Evolutionary conservation across 2,888 invertebrate genomes (phyloP), one percentile per base, ranked within the genome.

Genomic region (Hydraecia micacea): DNA sequence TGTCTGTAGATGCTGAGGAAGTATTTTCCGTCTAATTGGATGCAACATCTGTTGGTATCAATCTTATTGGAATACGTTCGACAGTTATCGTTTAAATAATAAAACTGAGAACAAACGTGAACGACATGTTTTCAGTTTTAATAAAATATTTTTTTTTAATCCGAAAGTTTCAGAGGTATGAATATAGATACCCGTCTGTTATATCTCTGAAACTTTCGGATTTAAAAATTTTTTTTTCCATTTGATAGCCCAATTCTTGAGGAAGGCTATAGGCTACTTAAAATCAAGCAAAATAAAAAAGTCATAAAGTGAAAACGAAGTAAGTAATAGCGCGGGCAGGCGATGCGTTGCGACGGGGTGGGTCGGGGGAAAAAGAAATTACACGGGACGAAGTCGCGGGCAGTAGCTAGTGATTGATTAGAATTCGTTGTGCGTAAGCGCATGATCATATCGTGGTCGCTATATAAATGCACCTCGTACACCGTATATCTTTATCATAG

Each of bases 1-100:
- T 55, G 42, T 42, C 46, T 46, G 28, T 49, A 18, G 28, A 21
- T 39, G 11, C 15, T 72, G 36, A 15, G 15, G 49, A 42, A 62
- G 42, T 62, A 52, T 71, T 71, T 42, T 49, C 80, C 32, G 15
- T 42, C 21, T 80, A 42, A 62, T 36, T 80, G 25, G 81, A 65
- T 36, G 36, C 73, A 49, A 49, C 4, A 58, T 18, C 7, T 65
- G 18, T 1, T 28, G 28, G 15, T 8, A 32, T 9, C 7, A 65
- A 42, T 65, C 15, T 79, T n/a, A 21, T n/a, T 60, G 6, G 39
- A 49, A 21, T 18, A 28, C 15, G 6, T 49, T 39, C 0, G 15
- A 60, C 5, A n/a, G 3, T 6, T n/a, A 46, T 73, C 11, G 8
- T 69, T 69, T n/a, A 28, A 55, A 55, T 42, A 25, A 71, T 49